Base-by-base conservation (phyloP, 2,113 vertebrate genomes). In the Orycteropus afer region DNA sequence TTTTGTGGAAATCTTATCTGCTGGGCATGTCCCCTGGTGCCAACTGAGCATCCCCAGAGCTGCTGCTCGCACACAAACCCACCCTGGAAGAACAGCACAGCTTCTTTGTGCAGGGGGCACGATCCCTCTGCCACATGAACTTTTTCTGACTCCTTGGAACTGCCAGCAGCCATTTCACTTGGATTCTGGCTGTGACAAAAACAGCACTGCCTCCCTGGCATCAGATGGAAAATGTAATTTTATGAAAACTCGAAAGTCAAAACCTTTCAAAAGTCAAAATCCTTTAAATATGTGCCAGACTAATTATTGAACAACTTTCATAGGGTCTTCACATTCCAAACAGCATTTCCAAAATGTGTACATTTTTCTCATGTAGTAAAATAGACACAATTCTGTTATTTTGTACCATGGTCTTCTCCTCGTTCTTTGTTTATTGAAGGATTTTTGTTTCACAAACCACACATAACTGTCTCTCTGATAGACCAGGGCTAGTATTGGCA, bases 81-180 rank as follows among this genome's bases (percentile, higher is more conserved):
- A 27, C 29, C 55, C 88, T 73, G 20, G 55, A 97, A 22, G 29
- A 88, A 2, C n/a, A 0, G 49, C 96, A 97, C 91, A 81, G 91
- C 49, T 37, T 98, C 17, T 51, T n/a, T 90, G n/a, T 25, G 80
- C 69, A 53, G 67, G 1, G 93, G 94, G 93, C 95, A 95, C 51
- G 23, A 88, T 37, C 86, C 94, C 89, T 92, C 92, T 96, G 97
- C 97, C 67, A 51, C 92, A 51, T 97, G 90, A 98, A 97, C 95
- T 95, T 40, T 94, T 45, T 59, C 96, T 95, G 91, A 95, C 93
- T 97, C 97, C 81, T 91, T 53, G 8, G 5, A 97, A 97, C 94
- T 92, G 95, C 97, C 96, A 97, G 96, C 96, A 98, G 93, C 67
- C 92, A 55, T 98, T 98, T 96, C 95, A n/a, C 77, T 95, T 73